These are phyloP conservation scores for Heteromyza rotundicornis DNA, from an alignment of 2,888 invertebrate genomes.

Conservation along the genomic window DNA sequence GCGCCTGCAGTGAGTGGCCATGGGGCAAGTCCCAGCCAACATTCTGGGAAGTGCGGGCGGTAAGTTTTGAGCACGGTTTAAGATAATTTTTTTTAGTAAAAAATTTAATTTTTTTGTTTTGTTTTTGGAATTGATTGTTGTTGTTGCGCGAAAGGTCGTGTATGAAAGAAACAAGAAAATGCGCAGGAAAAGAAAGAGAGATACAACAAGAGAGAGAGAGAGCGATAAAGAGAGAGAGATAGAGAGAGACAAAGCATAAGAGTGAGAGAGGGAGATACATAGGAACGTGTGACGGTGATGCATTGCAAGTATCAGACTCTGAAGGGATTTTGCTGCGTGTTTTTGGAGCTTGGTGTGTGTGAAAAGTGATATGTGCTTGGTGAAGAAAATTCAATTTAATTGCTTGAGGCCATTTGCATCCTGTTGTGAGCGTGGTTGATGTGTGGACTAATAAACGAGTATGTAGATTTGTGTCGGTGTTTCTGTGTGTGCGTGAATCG, in stretches of 20 bases:
- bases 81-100: neutral
- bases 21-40: conserved; percentile 76
- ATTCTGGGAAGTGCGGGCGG: conserved; percentile 62
- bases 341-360: neutral
- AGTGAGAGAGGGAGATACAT: neutral
- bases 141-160: neutral
- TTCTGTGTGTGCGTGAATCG: too few relatives aligned
- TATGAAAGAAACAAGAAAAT: conserved; percentile 9
- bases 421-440: too few relatives aligned
- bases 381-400: too few relatives aligned
- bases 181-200: conserved; percentile 20
- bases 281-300: too few relatives aligned
- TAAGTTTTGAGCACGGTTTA: conserved; percentile 8
- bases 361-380: conserved; percentile 18
- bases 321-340: too few relatives aligned
- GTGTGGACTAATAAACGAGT: too few relatives aligned
- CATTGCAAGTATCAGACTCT: too few relatives aligned
- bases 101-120: too few relatives aligned
- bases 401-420: too few relatives aligned
- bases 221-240: conserved; percentile 12
- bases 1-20: conserved; percentile 75
- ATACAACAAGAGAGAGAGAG: conserved; percentile 21
- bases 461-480: too few relatives aligned
- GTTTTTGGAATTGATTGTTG: neutral
- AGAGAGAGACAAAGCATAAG: neutral